Base-by-base conservation (phyloP, 2,797 vertebrate genomes). In the Adrianichthys oophorus region DNA sequence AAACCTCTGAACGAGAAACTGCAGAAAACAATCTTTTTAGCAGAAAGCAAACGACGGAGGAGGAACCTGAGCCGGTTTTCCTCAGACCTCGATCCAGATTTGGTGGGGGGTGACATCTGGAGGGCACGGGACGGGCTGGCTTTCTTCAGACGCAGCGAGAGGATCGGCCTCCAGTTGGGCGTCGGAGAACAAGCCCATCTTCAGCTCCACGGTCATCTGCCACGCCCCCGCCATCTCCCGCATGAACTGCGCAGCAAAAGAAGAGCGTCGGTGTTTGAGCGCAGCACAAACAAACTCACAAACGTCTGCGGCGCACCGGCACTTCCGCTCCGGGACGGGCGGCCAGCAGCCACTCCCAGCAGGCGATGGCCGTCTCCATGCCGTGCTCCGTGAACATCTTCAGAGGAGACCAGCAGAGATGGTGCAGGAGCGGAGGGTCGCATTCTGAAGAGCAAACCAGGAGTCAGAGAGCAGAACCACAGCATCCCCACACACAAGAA, bases 321-420 rank as follows among this genome's bases (percentile, higher is more conserved):
- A 98, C 96, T 92, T 99, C 97, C 54, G 95, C 92, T n/a, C 94
- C 95, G 0, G 94, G 93, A 88, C 94, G 96, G 42, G 95, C 96
- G 3, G 97, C 97, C 32, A 99, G 92, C 52, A 98, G 92, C 97
- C 97, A 99, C 79, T 99, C 97, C 97, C 97, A 99, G 89, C 97
- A 98, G 69, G 97, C 97, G 5, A 98, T 94, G 5, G 97, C 95
- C 0, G 96, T 94, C 87, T 99, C 96, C 95, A 99, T 97, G 72
- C 96, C 95, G 5, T 95, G 94, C 56, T 96, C 96, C 0, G 93
- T 95, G 80, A 98, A 98, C 96, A 98, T 97, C 78, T 94, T 94
- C 56, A 98, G 90, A 14, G 96, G 96, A 64, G 94, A 96, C 96
- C 96, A 97, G 74, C 97, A 98, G 45, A 99, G 87, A 65, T 99